phyloP scores from a whole-genome alignment of 2,113 vertebrate genomes.

The Nestor notabilis region DNA sequence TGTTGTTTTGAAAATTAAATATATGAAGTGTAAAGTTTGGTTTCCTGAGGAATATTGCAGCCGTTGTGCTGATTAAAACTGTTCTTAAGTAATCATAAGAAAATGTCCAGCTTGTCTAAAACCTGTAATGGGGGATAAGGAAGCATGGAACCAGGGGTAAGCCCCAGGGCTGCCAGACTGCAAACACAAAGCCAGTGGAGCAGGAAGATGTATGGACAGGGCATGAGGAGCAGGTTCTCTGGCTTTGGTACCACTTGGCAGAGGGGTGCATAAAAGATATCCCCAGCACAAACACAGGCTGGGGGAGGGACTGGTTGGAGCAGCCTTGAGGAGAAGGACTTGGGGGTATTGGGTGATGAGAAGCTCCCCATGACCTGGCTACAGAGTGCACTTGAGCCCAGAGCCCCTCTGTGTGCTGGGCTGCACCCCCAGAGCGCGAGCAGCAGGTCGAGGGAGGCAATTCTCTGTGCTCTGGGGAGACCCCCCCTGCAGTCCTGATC shows the following conservation, averaged over 20 bases:
- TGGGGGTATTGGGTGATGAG: background rate
- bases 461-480: background rate
- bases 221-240: background rate
- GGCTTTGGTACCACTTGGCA: background rate
- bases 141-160: rapidly evolving
- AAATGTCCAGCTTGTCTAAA: background rate
- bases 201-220: background rate
- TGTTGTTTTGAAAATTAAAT: background rate
- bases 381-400: background rate
- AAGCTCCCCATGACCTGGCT: background rate
- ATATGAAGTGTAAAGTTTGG: background rate
- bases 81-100: background rate
- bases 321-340: background rate
- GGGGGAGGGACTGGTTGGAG: background rate
- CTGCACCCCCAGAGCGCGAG: background rate
- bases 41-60: background rate
- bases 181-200: background rate
- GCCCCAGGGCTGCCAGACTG: background rate
- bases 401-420: background rate
- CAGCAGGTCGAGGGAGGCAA: background rate
- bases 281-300: background rate
- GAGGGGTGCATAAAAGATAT: background rate
- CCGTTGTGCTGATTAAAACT: background rate
- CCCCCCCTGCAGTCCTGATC: background rate
- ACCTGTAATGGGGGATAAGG: background rate